Evolutionary conservation across 2,113 vertebrate genomes (phyloP).

Genomic region (Pollachius pollachius): DNA sequence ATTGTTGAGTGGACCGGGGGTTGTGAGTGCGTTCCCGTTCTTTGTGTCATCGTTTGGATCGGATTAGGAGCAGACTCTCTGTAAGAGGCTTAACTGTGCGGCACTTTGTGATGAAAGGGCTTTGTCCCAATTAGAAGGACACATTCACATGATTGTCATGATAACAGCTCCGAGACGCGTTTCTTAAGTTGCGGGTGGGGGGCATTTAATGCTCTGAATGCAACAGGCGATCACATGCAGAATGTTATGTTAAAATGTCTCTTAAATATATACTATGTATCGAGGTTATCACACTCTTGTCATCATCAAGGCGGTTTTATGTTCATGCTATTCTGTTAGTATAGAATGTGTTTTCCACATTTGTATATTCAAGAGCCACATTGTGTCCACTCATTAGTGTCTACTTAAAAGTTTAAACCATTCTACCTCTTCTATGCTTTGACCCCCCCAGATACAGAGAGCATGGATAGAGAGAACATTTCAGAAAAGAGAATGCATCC

Average conservation of each 20-base stretch:
- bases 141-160: slow-evolving; percentile 1
- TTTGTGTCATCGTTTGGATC: slow-evolving; percentile 49
- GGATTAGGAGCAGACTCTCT: slow-evolving; percentile 52
- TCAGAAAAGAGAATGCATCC: slow-evolving; percentile 88
- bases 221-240: no score
- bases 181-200: no score
- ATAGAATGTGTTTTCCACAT: not conserved
- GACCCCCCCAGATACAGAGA: slow-evolving; percentile 79
- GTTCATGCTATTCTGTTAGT: not conserved
- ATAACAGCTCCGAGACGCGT: no score
- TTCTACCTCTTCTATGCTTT: not conserved
- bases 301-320: no score
- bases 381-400: no score
- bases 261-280: no score
- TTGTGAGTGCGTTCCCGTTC: slow-evolving; percentile 9
- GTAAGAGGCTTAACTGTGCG: slow-evolving; percentile 68
- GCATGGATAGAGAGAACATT: slow-evolving; percentile 95
- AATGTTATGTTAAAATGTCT: no score
- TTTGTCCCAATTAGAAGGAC: slow-evolving; percentile 54
- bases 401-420: not conserved
- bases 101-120: slow-evolving; percentile 25
- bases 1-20: not conserved
- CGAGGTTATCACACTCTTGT: no score
- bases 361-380: no score
- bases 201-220: no score